Conservation (phyloP, 64 coral and sea anemone species). For the Actinia equina region DNA sequence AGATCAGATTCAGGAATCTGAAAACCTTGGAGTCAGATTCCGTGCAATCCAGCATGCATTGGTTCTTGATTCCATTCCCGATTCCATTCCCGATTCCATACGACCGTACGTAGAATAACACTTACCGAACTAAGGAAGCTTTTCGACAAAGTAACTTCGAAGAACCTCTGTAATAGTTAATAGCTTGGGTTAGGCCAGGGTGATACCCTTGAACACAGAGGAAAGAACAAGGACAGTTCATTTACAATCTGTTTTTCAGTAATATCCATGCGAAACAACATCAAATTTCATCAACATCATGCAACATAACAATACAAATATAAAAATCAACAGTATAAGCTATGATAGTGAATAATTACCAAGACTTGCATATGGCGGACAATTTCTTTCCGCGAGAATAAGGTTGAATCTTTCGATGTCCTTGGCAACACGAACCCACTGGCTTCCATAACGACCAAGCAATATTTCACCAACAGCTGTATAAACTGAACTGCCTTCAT, state of each 20-base stretch:
- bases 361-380: slow-evolving; percentile 62
- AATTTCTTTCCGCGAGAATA: slow-evolving; percentile 77
- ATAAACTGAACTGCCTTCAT: slow-evolving; percentile 79
- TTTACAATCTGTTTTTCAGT: no score
- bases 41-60: no score
- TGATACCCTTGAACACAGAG: slow-evolving; percentile 31
- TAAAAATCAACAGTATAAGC: no score
- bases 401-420: slow-evolving; percentile 61
- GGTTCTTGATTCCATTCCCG: no score
- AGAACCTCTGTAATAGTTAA: slow-evolving; percentile 84
- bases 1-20: no score
- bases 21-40: no score
- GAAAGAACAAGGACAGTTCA: no score
- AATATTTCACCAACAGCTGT: slow-evolving; percentile 42
- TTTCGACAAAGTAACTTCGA: slow-evolving; percentile 69
- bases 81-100: no score
- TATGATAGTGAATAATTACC: no score
- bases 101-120: no score
- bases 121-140: slow-evolving; percentile 68
- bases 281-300: neutral
- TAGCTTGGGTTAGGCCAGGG: slow-evolving; percentile 60
- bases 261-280: no score
- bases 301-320: neutral
- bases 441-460: neutral
- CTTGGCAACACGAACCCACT: slow-evolving; percentile 44